Conservation (phyloP, 2,113 vertebrate species). For the Dipodomys ordii region DNA sequence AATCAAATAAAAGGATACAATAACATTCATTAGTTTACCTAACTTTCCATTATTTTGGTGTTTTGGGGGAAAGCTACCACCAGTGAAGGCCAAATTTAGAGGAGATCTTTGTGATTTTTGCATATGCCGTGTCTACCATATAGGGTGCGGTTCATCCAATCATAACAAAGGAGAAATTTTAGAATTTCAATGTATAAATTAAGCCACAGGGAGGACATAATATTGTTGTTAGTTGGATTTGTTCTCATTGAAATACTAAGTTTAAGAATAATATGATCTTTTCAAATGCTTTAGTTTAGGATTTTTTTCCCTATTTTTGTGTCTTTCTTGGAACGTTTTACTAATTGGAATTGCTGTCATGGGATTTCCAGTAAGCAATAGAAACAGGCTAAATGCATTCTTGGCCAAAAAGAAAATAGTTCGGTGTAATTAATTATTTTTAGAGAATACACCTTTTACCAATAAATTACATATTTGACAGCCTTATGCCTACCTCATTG, state of each 20-base stretch:
- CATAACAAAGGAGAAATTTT: conserved; percentile 72
- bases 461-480: conserved; percentile 14
- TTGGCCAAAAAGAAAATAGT: conserved; percentile 75
- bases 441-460: conserved; percentile 7
- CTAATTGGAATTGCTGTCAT: conserved; percentile 70
- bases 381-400: conserved; percentile 65
- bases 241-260: conserved; percentile 53
- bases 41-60: background rate
- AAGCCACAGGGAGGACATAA: background rate
- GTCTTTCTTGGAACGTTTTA: conserved; percentile 73
- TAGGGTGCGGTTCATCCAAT: conserved; percentile 68
- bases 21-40: conserved; percentile 49
- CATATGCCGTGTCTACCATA: conserved; percentile 16
- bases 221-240: conserved; percentile 47
- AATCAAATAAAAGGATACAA: conserved; percentile 40
- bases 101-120: conserved; percentile 68
- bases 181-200: conserved; percentile 27
- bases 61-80: background rate
- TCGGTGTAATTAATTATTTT: conserved; percentile 3
- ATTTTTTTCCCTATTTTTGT: conserved; percentile 64
- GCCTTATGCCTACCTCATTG: conserved; percentile 52
- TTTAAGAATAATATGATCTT: conserved; percentile 59
- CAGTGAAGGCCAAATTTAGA: conserved; percentile 26
- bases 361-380: conserved; percentile 71
- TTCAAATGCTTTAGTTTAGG: conserved; percentile 19